These are phyloP conservation scores for Leptinotarsa rubiginosa DNA, from an alignment of 2,888 invertebrate species.

Conservation along the genomic window DNA sequence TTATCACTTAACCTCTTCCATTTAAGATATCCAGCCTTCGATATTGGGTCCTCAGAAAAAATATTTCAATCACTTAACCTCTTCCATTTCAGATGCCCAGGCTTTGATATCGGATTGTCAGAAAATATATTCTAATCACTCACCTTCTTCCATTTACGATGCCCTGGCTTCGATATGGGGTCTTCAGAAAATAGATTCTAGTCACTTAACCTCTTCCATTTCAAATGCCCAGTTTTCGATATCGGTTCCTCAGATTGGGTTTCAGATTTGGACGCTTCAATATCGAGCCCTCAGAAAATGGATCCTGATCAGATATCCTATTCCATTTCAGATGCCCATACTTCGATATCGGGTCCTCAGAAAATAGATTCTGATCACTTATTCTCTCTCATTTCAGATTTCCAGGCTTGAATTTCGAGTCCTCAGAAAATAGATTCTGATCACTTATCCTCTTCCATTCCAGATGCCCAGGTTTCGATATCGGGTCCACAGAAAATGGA, in stretches of 20 bases:
- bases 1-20: background rate
- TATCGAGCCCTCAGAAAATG: too few relatives aligned
- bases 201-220: slow-evolving; percentile 54
- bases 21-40: slow-evolving; percentile 86
- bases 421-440: slow-evolving; percentile 62
- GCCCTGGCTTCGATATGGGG: too few relatives aligned
- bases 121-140: slow-evolving; percentile 64
- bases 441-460: too few relatives aligned
- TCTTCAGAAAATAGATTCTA: background rate
- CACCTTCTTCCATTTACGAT: slow-evolving; percentile 61
- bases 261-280: too few relatives aligned
- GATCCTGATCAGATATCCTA: too few relatives aligned
- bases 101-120: slow-evolving; percentile 87
- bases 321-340: too few relatives aligned
- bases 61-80: background rate
- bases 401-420: slow-evolving; percentile 86
- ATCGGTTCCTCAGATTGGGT: slow-evolving; percentile 76
- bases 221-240: slow-evolving; percentile 89
- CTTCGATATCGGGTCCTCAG: too few relatives aligned
- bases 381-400: slow-evolving; percentile 73
- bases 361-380: background rate
- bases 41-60: slow-evolving; percentile 84
- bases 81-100: slow-evolving; percentile 78
- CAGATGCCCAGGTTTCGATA: too few relatives aligned
- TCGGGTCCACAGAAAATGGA: too few relatives aligned